Percentiles rank a stretch among this genome's conserved stretches.
These are phyloP conservation scores for Ameiurus melas DNA, from an alignment of 2,113 vertebrate genomes.

Conservation along the genomic window DNA sequence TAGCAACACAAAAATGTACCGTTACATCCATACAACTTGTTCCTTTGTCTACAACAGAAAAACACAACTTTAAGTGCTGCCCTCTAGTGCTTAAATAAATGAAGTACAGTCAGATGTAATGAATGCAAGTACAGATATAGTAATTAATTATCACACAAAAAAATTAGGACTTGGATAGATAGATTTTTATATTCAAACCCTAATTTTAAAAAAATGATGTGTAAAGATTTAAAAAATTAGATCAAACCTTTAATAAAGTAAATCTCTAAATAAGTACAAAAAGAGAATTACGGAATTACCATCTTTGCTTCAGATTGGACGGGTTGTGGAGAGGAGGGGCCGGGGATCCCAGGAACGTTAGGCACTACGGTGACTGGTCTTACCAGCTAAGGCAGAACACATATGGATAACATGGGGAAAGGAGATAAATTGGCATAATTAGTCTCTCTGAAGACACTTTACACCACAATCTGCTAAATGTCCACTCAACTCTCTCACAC, in stretches of 20 bases:
- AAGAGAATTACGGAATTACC: conserved; percentile 84
- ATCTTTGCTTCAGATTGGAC: conserved; percentile 97
- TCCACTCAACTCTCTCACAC: conserved; percentile 27
- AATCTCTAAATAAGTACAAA: conserved; percentile 33
- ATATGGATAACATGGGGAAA: conserved; percentile 52
- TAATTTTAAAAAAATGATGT: background rate
- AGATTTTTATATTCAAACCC: background rate
- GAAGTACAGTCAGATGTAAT: conserved; percentile 29
- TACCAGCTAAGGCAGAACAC: conserved; percentile 84
- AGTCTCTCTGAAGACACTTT: conserved; percentile 43
- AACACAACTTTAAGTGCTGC: conserved; percentile 23
- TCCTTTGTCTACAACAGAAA: background rate
- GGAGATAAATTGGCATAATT: conserved; percentile 35
- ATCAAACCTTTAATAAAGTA: background rate
- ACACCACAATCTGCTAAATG: conserved; percentile 41
- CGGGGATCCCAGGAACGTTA: conserved; percentile 97
- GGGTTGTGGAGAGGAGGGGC: conserved; percentile 92
- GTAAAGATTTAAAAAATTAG: background rate
- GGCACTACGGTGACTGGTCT: conserved; percentile 99
- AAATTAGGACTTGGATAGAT: no score
- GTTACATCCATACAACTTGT: background rate
- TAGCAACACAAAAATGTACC: background rate
- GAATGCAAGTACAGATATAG: background rate
- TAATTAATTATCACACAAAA: background rate
- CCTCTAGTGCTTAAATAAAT: conserved; percentile 24